Evolutionary conservation across 1,140 invertebrate genomes (phyloP).

Genomic region (Diabrotica undecimpunctata): DNA sequence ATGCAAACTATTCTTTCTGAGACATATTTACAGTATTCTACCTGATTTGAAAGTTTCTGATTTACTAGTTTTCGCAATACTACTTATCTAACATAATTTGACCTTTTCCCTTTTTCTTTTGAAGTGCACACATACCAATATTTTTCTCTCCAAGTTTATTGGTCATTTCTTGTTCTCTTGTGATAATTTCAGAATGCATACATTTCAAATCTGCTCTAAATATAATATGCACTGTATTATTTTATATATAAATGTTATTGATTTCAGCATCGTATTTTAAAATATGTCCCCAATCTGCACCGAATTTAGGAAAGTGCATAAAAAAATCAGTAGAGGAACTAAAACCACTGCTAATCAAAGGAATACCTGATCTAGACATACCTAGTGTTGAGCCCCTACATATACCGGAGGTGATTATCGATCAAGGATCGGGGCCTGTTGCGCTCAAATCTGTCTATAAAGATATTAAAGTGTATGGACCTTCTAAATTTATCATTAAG

Average conservation of each 20-base stretch:
- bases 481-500: slow-evolving; percentile 55
- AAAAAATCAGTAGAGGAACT: slow-evolving; percentile 49
- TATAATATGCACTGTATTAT: too few species aligned
- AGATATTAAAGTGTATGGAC: slow-evolving; percentile 58
- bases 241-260: neutral
- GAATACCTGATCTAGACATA: slow-evolving; percentile 57
- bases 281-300: slow-evolving; percentile 48
- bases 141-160: too few species aligned
- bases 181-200: too few species aligned
- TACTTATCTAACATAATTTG: too few species aligned
- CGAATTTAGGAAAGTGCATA: slow-evolving; percentile 48
- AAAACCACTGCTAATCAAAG: slow-evolving; percentile 51
- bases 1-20: too few species aligned
- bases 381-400: slow-evolving; percentile 62
- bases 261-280: slow-evolving; percentile 47
- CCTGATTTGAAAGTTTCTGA: too few species aligned
- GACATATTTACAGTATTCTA: too few species aligned
- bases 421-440: slow-evolving; percentile 58
- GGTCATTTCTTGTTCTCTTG: too few species aligned
- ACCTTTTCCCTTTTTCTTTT: too few species aligned
- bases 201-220: too few species aligned
- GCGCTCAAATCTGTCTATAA: slow-evolving; percentile 57
- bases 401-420: slow-evolving; percentile 56
- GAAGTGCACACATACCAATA: too few species aligned
- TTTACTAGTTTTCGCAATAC: too few species aligned